Evolutionary conservation across 2,888 invertebrate species (phyloP).

Genomic region (Mythimna pallens): DNA sequence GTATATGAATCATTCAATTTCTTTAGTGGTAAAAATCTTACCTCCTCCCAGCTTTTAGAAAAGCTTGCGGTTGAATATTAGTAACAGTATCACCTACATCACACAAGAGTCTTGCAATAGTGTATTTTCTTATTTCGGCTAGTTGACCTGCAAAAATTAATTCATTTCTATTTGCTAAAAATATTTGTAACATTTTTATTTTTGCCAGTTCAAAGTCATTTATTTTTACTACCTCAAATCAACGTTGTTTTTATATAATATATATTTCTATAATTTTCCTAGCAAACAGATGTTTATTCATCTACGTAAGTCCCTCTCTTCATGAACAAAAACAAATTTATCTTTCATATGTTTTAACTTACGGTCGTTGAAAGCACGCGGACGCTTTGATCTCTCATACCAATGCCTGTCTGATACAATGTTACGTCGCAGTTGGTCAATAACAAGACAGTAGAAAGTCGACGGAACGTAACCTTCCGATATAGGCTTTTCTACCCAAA

Average conservation of each 20-base stretch:
- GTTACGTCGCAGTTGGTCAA: conserved; percentile 95
- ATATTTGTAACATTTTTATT: neutral
- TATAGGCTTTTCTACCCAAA: conserved; percentile 92
- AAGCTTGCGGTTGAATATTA: neutral
- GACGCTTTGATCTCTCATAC: conserved; percentile 82
- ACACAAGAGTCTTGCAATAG: conserved; percentile 65
- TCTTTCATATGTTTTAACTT: neutral
- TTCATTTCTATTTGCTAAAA: neutral
- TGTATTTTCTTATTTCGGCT: conserved; percentile 1
- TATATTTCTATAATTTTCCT: too few species aligned
- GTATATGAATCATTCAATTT: neutral
- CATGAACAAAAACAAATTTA: neutral
- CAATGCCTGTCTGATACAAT: conserved; percentile 96
- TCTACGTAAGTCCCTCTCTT: neutral
- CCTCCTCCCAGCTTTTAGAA: neutral
- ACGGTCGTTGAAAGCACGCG: conserved; percentile 43
- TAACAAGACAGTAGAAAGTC: conserved; percentile 95
- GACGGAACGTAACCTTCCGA: neutral
- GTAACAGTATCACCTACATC: conserved; percentile 42
- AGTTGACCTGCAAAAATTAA: neutral
- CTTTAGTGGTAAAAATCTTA: too few species aligned
- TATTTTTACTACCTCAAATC: neutral
- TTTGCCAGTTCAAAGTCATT: neutral
- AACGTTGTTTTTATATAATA: neutral
- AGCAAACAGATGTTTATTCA: neutral